Evolutionary conservation across 2,888 invertebrate species (phyloP).

Genomic region (Metellina segmentata): DNA sequence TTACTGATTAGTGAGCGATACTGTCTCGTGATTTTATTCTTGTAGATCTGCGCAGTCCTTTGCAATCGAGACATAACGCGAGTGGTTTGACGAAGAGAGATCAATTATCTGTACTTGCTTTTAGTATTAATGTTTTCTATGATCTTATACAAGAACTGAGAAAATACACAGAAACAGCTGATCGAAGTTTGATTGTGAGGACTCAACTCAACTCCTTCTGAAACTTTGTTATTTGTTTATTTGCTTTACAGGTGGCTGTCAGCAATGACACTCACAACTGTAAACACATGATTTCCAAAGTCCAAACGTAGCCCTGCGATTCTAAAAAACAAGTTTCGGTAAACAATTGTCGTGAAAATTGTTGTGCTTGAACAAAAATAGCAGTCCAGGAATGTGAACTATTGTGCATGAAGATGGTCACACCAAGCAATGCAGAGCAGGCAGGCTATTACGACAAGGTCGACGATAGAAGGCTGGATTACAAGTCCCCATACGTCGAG

Average conservation of each 20-base stretch:
- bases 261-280: background rate
- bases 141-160: too few species aligned
- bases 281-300: background rate
- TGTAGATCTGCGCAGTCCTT: background rate
- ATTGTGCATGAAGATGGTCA: slow-evolving; percentile 18
- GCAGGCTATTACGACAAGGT: slow-evolving; percentile 4
- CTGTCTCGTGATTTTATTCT: slow-evolving; percentile 24
- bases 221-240: slow-evolving; percentile 35
- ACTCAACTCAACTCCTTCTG: background rate
- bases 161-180: too few species aligned
- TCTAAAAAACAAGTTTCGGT: background rate
- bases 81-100: too few species aligned
- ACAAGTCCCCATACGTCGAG: slow-evolving; percentile 62
- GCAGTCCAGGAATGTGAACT: slow-evolving; percentile 26
- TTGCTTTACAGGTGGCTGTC: slow-evolving; percentile 8
- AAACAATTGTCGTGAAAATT: background rate
- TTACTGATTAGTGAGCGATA: slow-evolving; percentile 33
- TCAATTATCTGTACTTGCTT: too few species aligned
- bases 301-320: background rate
- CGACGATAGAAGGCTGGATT: background rate
- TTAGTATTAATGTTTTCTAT: too few species aligned
- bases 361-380: background rate
- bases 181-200: background rate
- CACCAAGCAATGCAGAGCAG: slow-evolving; percentile 8
- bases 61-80: background rate